Evolutionary conservation across 2,888 invertebrate species (phyloP).

Genomic region (Sinotaia quadrata): DNA sequence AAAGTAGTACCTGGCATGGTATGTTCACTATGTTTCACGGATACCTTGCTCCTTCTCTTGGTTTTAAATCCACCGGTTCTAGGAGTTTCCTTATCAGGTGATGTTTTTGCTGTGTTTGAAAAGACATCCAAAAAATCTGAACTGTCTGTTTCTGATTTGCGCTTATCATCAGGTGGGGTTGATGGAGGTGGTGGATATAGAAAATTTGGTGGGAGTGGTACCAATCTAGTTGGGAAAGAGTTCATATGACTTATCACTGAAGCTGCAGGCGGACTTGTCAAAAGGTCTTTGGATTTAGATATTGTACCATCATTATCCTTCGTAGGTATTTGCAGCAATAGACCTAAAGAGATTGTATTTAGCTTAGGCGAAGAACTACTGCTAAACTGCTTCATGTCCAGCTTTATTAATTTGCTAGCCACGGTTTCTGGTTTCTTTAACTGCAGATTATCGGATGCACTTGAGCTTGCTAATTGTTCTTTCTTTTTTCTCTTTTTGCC

Average conservation of each 20-base stretch:
- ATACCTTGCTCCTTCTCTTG: conserved; percentile 2
- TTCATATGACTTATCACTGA: background rate
- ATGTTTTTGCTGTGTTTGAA: background rate
- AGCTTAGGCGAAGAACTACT: background rate
- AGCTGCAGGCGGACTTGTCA: background rate
- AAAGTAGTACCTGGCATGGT: background rate
- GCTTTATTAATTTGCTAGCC: background rate
- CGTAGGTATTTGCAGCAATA: background rate
- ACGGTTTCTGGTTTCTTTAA: background rate
- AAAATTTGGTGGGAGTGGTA: conserved; percentile 23
- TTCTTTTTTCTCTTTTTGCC: background rate
- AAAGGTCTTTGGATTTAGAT: background rate
- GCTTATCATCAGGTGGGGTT: background rate
- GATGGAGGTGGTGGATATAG: conserved; percentile 12
- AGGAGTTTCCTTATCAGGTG: background rate
- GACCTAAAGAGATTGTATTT: background rate
- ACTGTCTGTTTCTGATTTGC: background rate
- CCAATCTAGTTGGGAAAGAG: background rate
- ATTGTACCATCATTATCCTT: background rate
- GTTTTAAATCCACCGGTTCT: background rate
- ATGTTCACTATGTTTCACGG: background rate
- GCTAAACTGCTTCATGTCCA: background rate
- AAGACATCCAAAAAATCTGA: too few relatives aligned
- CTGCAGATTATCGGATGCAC: too few relatives aligned
- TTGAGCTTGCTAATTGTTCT: background rate